Evolutionary conservation across 2,888 invertebrate genomes (phyloP), one percentile per base, ranked within the genome.

Genomic region (Trichopoda pennipes): DNA sequence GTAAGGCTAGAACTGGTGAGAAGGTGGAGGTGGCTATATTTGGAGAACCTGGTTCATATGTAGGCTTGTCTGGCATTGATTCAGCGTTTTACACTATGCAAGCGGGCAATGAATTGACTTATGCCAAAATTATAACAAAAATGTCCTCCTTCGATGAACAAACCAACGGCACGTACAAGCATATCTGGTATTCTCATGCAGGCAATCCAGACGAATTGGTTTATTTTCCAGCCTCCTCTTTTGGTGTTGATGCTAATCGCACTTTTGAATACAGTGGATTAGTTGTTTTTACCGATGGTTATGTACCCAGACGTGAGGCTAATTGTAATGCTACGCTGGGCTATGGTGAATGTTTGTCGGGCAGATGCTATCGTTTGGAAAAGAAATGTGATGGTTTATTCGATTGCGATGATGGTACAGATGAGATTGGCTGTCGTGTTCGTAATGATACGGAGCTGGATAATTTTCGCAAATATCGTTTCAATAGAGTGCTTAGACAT

Each of bases 21-120:
- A 95, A 95, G 74, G 96, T 99, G 1, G 98, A 99, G 91, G 95
- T 99, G 75, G 97, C 97, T 0, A 96, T 98, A 84, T 96, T 95
- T 88, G 98, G 98, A 16, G 97, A 98, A 90, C 98, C 98, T 0
- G 98, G 98, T 14, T 95, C 98, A 0, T 98, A 97, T 90, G 97
- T 99, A 7, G 98, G 97, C 0, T 93, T 99, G 19, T 96, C 97
- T 0, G 98, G 95, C 68, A 95, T 98, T 81, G 97, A 97, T 91
- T 94, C 95, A 87, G 95, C 96, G 28, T 96, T 97, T 91, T 97
- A 96, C 91, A 95, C 96, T 9, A 96, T 98, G 96, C 97, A 97
- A 92, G 97, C 97, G 16, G 97, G 97, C 61, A 97, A 97, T 90
- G 97, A 97, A 88, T 92, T 98, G 76, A 95, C 96, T 0, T 97